Evolutionary conservation across 2,797 vertebrate species (phyloP), one percentile per base, ranked within the genome.

Genomic region (Parauchenoglanis ngamensis): DNA sequence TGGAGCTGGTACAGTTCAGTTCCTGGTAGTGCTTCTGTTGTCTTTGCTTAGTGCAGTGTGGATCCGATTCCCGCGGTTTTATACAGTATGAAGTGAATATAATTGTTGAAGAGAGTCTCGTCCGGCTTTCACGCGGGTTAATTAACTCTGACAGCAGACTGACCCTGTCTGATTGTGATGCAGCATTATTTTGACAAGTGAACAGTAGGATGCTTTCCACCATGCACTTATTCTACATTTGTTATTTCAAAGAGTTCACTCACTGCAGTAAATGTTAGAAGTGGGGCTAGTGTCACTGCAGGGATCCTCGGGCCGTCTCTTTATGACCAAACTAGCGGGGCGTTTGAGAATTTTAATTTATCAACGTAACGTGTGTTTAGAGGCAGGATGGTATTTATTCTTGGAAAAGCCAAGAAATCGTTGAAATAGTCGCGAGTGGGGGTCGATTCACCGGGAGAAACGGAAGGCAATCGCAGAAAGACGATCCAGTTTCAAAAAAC

Each of bases 141-240:
- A 90, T 87, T 87, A 89, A 88, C 84, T 83, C 83, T 83, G 90
- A 86, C 86, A 90, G 90, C 86, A 85, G 78, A 89, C 84, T 88
- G 86, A 90, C 86, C 90, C 84, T 87, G 85, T 85, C 83, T 87
- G 68, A 46, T 57, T 49, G 83, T 46, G 54, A 49, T 73, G 83
- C 82, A 63, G 59, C 77, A 85, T 85, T 90, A 80, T 57, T 87
- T 83, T 89, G 86, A 87, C 87, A 90, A 87, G 87, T 86, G 67
- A 73, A 82, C 54, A 86, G 85, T 88, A 83, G 25, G 70, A 86
- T 82, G 80, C 87, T 73, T 86, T 49, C 77, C 73, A 85, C 78
- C 86, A 85, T 91, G 81, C 77, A 40, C 35, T 86, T 78, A 65
- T 76, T 84, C 84, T 57, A 59, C 79, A 76, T 85, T 87, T 83